These are phyloP conservation scores for Lucilia cuprina DNA, from an alignment of 1,140 invertebrate species.

Conservation along the genomic window DNA sequence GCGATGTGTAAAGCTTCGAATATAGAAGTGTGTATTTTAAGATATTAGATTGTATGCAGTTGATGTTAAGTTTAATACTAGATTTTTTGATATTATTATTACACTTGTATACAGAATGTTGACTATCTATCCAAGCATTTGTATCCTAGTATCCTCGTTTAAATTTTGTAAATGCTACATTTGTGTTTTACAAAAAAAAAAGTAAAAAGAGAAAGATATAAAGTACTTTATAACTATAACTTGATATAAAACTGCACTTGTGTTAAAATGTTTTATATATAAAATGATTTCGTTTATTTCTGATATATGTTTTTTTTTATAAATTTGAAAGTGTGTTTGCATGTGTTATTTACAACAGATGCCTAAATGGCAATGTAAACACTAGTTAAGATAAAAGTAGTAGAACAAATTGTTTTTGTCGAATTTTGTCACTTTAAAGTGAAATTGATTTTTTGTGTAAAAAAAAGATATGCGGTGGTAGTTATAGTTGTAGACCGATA, in stretches of 20 bases:
- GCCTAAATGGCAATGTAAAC: neutral
- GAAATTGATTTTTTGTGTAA: too few relatives aligned
- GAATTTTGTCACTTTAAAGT: too few relatives aligned
- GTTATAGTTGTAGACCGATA: too few relatives aligned
- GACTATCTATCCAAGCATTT: neutral
- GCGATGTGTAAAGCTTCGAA: neutral
- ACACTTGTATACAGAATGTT: neutral
- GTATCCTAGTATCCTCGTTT: neutral
- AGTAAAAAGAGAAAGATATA: neutral
- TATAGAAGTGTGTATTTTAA: neutral
- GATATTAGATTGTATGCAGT: neutral
- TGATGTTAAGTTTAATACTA: neutral
- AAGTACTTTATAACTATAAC: neutral
- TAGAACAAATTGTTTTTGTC: too few relatives aligned
- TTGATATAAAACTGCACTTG: neutral
- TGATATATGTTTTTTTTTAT: neutral
- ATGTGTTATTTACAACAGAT: neutral
- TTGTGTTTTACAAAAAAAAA: neutral
- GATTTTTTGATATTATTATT: slow-evolving; percentile 1
- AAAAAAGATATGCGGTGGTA: too few relatives aligned
- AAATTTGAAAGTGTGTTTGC: neutral
- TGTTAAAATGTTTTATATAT: neutral
- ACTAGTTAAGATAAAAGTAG: too few relatives aligned
- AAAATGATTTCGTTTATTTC: neutral
- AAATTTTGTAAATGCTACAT: neutral